A percentile compares a stretch with the other conserved stretches of the same genome.
phyloP scores from a whole-genome alignment of 1,140 invertebrate species.

The Bombyx mori region ASM3026992v2 NC_085123.1:2526001-2526500 shows the following conservation, averaged over 20 bases:
- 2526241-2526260: not conserved
- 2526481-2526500: no score
- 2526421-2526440: no score
- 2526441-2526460: no score
- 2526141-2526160: slow-evolving; percentile 46
- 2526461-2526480: no score
- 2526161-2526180: slow-evolving; percentile 49
- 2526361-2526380: no score
- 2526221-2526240: not conserved
- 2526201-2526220: slow-evolving; percentile 30
- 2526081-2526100: slow-evolving; percentile 24
- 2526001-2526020: not conserved
- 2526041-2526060: slow-evolving; percentile 40
- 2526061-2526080: slow-evolving; percentile 53
- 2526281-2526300: no score
- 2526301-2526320: no score
- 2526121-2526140: slow-evolving; percentile 53
- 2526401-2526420: no score
- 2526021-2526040: slow-evolving; percentile 8
- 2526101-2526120: slow-evolving; percentile 33
- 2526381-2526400: no score
- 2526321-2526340: no score
- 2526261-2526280: not conserved
- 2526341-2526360: no score
- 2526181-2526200: slow-evolving; percentile 56